phyloP scores from a whole-genome alignment of 2,888 invertebrate species.

The Cantharis flavilabris region DNA sequence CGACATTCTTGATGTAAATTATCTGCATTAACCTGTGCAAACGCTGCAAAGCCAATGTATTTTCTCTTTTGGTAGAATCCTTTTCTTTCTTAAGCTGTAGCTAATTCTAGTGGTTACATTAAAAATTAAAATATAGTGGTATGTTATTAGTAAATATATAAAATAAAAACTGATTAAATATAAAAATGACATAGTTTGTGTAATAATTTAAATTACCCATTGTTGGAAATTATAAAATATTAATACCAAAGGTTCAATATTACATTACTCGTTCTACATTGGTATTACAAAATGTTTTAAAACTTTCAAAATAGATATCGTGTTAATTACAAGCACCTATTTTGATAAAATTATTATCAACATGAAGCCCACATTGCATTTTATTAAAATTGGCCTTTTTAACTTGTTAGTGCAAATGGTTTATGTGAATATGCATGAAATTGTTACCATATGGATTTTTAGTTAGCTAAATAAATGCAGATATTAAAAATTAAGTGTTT shows the following conservation, averaged over 20 bases:
- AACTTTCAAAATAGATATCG: not conserved
- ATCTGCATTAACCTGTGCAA: not conserved
- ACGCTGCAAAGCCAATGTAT: no score
- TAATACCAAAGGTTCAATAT: not conserved
- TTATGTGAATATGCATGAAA: not conserved
- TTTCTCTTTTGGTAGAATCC: no score
- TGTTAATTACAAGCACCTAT: not conserved
- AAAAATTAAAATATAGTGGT: not conserved
- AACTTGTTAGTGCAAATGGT: not conserved
- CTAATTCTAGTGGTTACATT: not conserved
- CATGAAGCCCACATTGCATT: not conserved
- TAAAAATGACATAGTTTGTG: not conserved
- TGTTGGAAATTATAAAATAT: not conserved
- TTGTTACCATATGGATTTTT: no score
- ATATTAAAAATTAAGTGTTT: no score
- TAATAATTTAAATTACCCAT: not conserved
- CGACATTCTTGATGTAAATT: not conserved
- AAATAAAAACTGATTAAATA: not conserved
- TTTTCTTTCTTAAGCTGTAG: not conserved
- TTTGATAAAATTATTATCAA: not conserved
- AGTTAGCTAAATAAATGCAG: no score
- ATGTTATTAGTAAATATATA: not conserved
- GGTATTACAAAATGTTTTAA: not conserved
- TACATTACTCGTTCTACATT: not conserved
- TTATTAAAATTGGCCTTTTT: not conserved